Percentiles rank a stretch among this genome's conserved stretches.
Evolutionary conservation across 53 echinoderm and acorn worm genomes (phyloP).

Genomic region (Henricia sp.): DNA sequence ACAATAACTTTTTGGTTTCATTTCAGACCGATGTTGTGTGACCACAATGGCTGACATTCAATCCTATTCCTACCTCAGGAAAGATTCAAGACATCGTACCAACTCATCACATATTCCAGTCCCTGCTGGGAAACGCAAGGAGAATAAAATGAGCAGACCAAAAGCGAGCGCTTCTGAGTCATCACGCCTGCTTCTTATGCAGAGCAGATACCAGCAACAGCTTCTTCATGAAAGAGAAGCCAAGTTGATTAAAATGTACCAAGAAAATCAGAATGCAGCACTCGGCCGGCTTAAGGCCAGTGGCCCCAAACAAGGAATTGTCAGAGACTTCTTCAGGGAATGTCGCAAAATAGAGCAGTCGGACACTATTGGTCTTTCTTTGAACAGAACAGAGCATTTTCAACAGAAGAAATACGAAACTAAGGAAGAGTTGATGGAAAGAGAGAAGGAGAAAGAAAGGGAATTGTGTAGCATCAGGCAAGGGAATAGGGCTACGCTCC

Average conservation of each 20-base stretch:
- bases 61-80: conserved; percentile 19
- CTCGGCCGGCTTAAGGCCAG: conserved; percentile 15
- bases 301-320: conserved; percentile 62
- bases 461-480: conserved; percentile 51
- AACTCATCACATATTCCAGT: conserved; percentile 69
- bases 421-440: background rate
- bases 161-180: conserved; percentile 80
- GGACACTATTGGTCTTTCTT: conserved; percentile 9
- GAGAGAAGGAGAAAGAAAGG: conserved; percentile 58
- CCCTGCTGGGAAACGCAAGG: conserved; percentile 21
- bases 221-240: conserved; percentile 84
- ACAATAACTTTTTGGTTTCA: too few species aligned
- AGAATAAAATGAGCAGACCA: conserved; percentile 4
- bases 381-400: conserved; percentile 57
- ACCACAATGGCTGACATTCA: conserved; percentile 18
- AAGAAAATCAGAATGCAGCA: conserved; percentile 72
- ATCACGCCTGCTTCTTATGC: conserved; percentile 78
- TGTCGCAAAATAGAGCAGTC: conserved; percentile 73
- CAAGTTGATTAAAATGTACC: conserved; percentile 81
- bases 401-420: conserved; percentile 63
- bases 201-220: conserved; percentile 74
- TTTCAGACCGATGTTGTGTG: too few species aligned
- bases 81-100: conserved; percentile 71
- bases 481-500: conserved; percentile 53
- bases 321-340: conserved; percentile 85